phyloP scores from a whole-genome alignment of 92 coral and sea anemone genomes.

The Plumapathes pennacea region DNA sequence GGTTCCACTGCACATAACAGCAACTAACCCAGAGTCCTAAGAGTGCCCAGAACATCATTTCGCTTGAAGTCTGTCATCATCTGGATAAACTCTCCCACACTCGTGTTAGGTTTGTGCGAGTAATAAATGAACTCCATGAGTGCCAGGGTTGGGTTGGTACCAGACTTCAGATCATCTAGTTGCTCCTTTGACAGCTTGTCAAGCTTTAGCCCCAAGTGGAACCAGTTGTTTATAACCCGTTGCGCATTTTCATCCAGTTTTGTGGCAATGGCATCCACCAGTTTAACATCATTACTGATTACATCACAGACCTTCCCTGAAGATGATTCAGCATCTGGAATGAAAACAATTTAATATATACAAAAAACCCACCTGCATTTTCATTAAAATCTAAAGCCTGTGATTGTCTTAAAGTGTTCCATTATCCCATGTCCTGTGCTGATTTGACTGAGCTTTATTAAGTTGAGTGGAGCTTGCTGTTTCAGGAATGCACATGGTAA shows the following conservation, averaged over 20 bases:
- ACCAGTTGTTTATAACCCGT: slow-evolving; percentile 38
- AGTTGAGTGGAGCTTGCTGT: no score
- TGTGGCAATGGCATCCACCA: slow-evolving; percentile 14
- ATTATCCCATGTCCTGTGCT: no score
- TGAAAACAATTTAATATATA: neutral
- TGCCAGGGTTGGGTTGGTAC: slow-evolving; percentile 42
- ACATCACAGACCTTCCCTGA: slow-evolving; percentile 3
- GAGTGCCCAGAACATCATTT: slow-evolving; percentile 23
- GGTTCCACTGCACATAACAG: no score
- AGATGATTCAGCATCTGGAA: slow-evolving; percentile 31
- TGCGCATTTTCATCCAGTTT: slow-evolving; percentile 30
- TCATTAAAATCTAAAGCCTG: no score
- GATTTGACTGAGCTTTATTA: no score
- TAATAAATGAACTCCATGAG: slow-evolving; percentile 31
- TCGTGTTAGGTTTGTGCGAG: slow-evolving; percentile 15
- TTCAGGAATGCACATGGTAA: no score
- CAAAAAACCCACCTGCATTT: neutral
- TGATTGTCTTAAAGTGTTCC: no score
- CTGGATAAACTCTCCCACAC: slow-evolving; percentile 6
- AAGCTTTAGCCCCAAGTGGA: slow-evolving; percentile 32
- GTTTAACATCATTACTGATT: neutral
- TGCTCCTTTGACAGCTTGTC: slow-evolving; percentile 9
- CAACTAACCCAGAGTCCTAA: no score
- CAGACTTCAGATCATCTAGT: slow-evolving; percentile 25
- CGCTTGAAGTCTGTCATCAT: slow-evolving; percentile 13